Conservation (phyloP, 2,113 vertebrate species). For the Gymnogyps californianus region DNA sequence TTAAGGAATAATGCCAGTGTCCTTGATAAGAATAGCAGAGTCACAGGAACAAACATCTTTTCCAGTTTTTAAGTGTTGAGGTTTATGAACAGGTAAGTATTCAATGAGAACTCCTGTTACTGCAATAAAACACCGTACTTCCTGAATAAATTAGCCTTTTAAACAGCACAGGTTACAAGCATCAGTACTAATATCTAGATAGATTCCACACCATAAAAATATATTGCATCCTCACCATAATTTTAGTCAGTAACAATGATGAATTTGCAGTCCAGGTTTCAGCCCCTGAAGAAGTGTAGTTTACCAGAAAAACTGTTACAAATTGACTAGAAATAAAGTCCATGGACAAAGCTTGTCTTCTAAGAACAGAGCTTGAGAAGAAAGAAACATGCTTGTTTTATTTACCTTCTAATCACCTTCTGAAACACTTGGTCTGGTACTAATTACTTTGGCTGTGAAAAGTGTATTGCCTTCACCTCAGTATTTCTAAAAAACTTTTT, state of each 20-base stretch:
- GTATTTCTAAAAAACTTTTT: not conserved
- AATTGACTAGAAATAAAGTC: not conserved
- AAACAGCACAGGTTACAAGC: not conserved
- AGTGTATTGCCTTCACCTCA: not conserved
- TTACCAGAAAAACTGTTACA: not conserved
- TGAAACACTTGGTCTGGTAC: constrained; percentile 38
- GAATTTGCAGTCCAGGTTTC: not conserved
- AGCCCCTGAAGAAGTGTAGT: not conserved
- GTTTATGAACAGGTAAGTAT: not conserved
- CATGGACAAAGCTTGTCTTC: constrained; percentile 14
- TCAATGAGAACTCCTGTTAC: not conserved
- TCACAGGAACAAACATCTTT: not conserved
- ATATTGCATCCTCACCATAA: not conserved
- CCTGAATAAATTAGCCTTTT: not conserved
- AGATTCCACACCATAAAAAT: not conserved
- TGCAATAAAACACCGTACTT: not conserved
- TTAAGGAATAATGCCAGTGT: not conserved
- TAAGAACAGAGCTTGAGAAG: constrained; percentile 8
- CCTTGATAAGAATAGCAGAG: not conserved
- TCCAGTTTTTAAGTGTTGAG: not conserved
- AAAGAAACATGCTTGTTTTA: not conserved
- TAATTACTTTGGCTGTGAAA: not conserved
- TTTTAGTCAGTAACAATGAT: not conserved
- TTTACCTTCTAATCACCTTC: constrained; percentile 32
- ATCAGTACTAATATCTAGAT: not conserved